phyloP scores from a whole-genome alignment of 1,140 invertebrate genomes.

The Acarapis woodi region DNA sequence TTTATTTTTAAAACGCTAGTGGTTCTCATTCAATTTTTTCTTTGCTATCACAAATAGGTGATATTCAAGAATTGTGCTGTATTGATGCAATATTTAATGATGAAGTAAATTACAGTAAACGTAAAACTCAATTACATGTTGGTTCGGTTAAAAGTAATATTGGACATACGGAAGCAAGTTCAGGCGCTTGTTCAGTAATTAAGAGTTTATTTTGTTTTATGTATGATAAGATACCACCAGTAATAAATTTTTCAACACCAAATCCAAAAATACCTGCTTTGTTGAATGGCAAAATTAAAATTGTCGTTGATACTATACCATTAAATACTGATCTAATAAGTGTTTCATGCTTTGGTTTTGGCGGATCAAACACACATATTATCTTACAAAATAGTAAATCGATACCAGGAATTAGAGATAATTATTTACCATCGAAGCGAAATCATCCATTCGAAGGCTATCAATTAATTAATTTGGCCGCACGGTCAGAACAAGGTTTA shows the following conservation, averaged over 20 bases:
- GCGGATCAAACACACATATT: constrained; percentile 78
- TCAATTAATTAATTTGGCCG: too few relatives aligned
- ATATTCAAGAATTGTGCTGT: constrained; percentile 80
- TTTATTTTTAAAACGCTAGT: too few relatives aligned
- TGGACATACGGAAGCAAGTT: constrained; percentile 66
- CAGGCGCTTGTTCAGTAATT: constrained; percentile 29
- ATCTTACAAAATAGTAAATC: constrained; percentile 30
- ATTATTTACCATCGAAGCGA: too few relatives aligned
- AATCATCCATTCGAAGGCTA: too few relatives aligned
- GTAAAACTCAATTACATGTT: constrained; percentile 39
- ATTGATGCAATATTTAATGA: constrained; percentile 62
- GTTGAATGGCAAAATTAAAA: constrained; percentile 46
- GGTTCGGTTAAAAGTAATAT: constrained; percentile 78
- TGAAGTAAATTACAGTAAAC: constrained; percentile 9
- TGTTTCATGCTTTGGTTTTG: constrained; percentile 88
- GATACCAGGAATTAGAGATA: too few relatives aligned
- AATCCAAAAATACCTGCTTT: constrained; percentile 22
- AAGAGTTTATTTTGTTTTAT: constrained; percentile 23
- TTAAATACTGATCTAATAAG: constrained; percentile 53
- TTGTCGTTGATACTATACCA: constrained; percentile 15
- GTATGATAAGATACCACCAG: constrained; percentile 20
- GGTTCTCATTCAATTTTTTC: too few relatives aligned
- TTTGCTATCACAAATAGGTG: too few relatives aligned
- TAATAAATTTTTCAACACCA: constrained; percentile 23
- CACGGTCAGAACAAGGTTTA: too few relatives aligned